Base-by-base conservation (phyloP, 2,797 vertebrate species). In the Pseudotriccus pelzelni region DNA sequence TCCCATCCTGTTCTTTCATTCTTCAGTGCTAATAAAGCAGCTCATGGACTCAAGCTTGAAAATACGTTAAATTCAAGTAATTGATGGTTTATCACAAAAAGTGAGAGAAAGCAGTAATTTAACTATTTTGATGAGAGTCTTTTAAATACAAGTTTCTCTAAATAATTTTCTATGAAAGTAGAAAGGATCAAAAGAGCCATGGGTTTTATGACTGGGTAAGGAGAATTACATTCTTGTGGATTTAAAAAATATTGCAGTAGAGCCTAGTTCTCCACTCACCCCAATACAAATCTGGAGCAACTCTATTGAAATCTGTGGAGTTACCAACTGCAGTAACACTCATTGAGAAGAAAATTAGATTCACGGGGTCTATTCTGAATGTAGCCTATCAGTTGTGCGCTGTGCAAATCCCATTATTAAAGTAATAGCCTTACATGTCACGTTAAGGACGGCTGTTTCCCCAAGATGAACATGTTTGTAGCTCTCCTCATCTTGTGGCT, bases 291-390 rank as follows among this genome's bases (percentile, higher is more conserved):
- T 94, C 87, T 87, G 90, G 84, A 92, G 84, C 90, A 93, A 80
- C 68, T 83, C 89, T 93, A 75, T 92, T 91, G 92, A 94, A 95
- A 95, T 84, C 91, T 50, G 32, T 72, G 56, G 87, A 89, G 87
- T 86, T 92, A 85, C 66, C 21, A 52, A 78, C 78, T 72, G 89
- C 91, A 87, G 37, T 91, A 94, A 89, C 75, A 68, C 53, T 95
- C 92, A 93, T 88, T 96, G 95, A 96, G 87, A 90, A 75, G 94
- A 97, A 96, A 96, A 95, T 96, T 85, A 96, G 91, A 96, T 96
- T 96, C 92, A 91, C 1, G 6, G 70, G 55, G 69, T 90, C 92
- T 94, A 73, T 96, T 96, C 95, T 94, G 95, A 78, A 56, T 1
- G 2, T 72, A 94, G 94, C 82, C 84, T 87, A 72, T 96, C 87